A percentile compares a stretch with the other conserved stretches of the same genome.
Conservation (phyloP, 2,113 vertebrate genomes). For the Pampusana beccarii region DNA sequence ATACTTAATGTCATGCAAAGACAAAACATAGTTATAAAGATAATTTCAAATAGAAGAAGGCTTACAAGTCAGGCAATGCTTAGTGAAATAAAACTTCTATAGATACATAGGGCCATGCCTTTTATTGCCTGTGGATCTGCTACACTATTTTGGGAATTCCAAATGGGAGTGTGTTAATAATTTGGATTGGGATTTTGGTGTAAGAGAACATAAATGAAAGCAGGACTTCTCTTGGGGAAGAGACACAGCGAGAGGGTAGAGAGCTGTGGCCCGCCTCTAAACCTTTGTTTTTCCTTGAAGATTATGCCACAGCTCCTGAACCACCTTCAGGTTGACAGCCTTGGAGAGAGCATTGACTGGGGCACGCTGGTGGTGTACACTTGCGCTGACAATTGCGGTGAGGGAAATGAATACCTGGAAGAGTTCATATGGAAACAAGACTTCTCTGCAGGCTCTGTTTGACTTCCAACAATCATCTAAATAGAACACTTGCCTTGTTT, state of each 20-base stretch:
- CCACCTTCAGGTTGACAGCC: slow-evolving; percentile 86
- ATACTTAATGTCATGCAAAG: neutral
- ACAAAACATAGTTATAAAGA: neutral
- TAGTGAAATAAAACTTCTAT: neutral
- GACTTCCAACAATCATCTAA: neutral
- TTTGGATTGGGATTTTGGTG: neutral
- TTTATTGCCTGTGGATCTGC: neutral
- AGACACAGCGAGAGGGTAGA: neutral
- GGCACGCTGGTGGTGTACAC: slow-evolving; percentile 87
- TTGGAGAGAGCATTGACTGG: slow-evolving; percentile 92
- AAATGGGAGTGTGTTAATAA: neutral
- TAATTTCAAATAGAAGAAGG: neutral
- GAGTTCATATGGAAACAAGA: slow-evolving; percentile 98
- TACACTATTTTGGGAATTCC: neutral
- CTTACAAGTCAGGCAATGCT: neutral
- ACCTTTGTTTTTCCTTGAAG: slow-evolving; percentile 63
- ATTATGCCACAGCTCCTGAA: slow-evolving; percentile 97
- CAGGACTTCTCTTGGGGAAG: neutral
- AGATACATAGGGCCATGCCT: neutral
- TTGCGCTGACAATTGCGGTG: slow-evolving; percentile 84
- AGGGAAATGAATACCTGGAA: slow-evolving; percentile 74
- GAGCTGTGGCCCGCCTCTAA: neutral
- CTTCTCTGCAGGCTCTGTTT: slow-evolving; percentile 55
- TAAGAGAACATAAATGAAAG: neutral
- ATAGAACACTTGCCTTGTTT: neutral